Evolutionary conservation across 1,140 invertebrate species (phyloP).

Genomic region (Drosophila sp.): DNA sequence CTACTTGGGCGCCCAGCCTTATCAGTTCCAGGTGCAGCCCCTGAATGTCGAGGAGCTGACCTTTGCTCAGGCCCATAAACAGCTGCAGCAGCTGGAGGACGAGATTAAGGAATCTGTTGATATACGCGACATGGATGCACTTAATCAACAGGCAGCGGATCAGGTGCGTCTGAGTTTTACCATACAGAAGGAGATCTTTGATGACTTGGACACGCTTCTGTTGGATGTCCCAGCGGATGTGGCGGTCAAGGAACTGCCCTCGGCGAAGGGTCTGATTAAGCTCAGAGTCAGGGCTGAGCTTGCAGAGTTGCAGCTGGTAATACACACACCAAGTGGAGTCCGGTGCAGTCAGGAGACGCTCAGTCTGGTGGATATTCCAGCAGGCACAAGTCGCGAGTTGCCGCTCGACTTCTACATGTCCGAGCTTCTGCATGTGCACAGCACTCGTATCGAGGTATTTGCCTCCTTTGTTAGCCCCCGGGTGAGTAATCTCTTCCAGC

Average conservation of each 20-base stretch:
- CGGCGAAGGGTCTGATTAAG: slow-evolving; percentile 63
- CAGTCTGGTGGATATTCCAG: slow-evolving; percentile 61
- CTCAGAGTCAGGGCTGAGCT: slow-evolving; percentile 61
- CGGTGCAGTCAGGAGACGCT: slow-evolving; percentile 70
- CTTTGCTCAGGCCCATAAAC: slow-evolving; percentile 76
- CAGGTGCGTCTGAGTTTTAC: slow-evolving; percentile 71
- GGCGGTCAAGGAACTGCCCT: slow-evolving; percentile 70
- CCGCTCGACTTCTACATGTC: slow-evolving; percentile 72
- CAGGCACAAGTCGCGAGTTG: slow-evolving; percentile 49
- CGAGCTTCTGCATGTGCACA: slow-evolving; percentile 69
- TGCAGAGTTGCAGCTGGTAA: slow-evolving; percentile 70
- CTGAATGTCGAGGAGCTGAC: slow-evolving; percentile 70
- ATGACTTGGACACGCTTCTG: slow-evolving; percentile 70
- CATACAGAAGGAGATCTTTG: slow-evolving; percentile 50
- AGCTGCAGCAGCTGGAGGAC: slow-evolving; percentile 80
- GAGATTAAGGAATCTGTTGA: slow-evolving; percentile 83
- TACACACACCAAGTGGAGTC: slow-evolving; percentile 60
- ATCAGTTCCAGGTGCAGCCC: slow-evolving; percentile 77
- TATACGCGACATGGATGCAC: slow-evolving; percentile 70
- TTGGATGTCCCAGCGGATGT: slow-evolving; percentile 76
- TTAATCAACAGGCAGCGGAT: slow-evolving; percentile 73
- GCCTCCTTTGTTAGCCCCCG: slow-evolving; percentile 72
- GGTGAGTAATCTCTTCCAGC: slow-evolving; percentile 29
- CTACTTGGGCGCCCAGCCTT: slow-evolving; percentile 80
- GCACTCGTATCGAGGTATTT: slow-evolving; percentile 61